phyloP scores from a whole-genome alignment of 2,797 vertebrate species.

The Dendrocincla fuliginosa region DNA sequence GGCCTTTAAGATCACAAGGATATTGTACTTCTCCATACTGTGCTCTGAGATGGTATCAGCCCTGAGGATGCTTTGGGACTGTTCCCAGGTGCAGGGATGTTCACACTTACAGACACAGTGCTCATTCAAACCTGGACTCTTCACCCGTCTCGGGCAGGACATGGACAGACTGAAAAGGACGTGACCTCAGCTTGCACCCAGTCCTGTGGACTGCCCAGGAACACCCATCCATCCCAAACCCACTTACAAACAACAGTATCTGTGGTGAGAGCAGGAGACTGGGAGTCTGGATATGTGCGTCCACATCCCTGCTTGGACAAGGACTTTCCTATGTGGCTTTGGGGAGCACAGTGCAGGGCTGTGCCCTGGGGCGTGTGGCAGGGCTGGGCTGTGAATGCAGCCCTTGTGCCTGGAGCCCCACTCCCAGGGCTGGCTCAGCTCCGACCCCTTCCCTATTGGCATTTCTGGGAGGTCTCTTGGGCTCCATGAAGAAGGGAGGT shows the following conservation, averaged over 20 bases:
- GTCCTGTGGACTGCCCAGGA: neutral
- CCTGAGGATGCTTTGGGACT: neutral
- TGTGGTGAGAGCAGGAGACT: conserved; percentile 27
- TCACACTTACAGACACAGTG: neutral
- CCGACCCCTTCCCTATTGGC: neutral
- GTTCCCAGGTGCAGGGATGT: neutral
- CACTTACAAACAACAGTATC: neutral
- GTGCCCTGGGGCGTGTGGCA: neutral
- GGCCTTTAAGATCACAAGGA: neutral
- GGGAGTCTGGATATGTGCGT: neutral
- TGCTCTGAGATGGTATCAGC: neutral
- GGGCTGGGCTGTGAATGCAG: neutral
- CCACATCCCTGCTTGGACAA: neutral
- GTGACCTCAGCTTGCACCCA: neutral
- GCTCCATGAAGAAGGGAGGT: neutral
- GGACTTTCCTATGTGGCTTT: neutral
- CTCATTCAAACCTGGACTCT: neutral
- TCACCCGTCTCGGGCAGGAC: neutral
- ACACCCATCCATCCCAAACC: neutral
- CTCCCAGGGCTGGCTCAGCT: neutral
- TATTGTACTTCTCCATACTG: neutral
- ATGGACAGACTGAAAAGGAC: neutral
- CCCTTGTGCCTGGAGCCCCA: neutral
- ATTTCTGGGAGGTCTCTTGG: neutral
- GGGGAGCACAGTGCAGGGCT: neutral